Percentiles rank a stretch among this genome's conserved stretches.
Evolutionary conservation across 2,888 invertebrate species (phyloP).

Genomic region (Monoplex corrugatus): DNA sequence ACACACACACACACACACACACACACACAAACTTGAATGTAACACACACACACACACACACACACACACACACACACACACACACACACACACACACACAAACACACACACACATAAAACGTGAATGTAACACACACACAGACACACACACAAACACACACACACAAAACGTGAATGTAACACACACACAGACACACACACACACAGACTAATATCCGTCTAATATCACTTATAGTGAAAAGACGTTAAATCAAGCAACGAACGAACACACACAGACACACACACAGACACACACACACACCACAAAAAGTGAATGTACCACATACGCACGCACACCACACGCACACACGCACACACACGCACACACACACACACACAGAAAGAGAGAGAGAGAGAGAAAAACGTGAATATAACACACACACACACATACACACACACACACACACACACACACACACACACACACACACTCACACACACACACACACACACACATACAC

Average conservation of each 20-base stretch:
- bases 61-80: neutral
- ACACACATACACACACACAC: neutral
- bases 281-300: neutral
- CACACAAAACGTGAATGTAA: neutral
- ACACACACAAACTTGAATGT: too few relatives aligned
- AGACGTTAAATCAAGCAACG: too few relatives aligned
- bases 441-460: neutral
- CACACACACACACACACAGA: neutral
- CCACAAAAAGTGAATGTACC: neutral
- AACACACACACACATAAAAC: conserved; percentile 21
- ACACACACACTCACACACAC: neutral
- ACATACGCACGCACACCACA: conserved; percentile 20
- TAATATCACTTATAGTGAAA: too few relatives aligned
- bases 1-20: neutral
- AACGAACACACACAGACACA: conserved; percentile 6
- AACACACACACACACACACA: conserved; percentile 24
- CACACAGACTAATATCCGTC: too few relatives aligned
- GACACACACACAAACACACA: neutral
- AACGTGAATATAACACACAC: neutral
- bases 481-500: neutral
- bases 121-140: neutral
- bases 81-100: neutral
- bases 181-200: neutral
- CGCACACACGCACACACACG: neutral
- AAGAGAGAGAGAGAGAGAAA: neutral